A percentile compares a stretch with the other conserved stretches of the same genome.
Conservation (phyloP, 2,797 vertebrate species). For the Xiphorhynchus erythropygius region DNA sequence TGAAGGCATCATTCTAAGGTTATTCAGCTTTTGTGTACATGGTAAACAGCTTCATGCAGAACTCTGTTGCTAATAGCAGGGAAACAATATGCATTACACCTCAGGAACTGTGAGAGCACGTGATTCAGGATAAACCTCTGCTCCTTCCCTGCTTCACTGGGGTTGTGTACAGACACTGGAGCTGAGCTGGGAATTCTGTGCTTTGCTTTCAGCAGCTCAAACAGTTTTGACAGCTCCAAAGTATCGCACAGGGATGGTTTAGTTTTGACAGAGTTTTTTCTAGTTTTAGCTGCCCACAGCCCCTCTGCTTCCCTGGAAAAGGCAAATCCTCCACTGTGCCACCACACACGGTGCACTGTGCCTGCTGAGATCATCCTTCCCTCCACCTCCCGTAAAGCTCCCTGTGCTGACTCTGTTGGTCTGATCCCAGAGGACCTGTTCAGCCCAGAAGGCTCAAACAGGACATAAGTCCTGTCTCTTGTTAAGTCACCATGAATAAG, state of each 20-base stretch:
- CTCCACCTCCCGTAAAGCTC: background rate
- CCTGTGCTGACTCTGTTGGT: fast-evolving
- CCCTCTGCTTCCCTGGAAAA: background rate
- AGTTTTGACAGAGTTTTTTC: background rate
- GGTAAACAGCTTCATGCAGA: background rate
- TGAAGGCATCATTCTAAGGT: background rate
- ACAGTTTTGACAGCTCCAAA: background rate
- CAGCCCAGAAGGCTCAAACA: background rate
- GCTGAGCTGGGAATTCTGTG: background rate
- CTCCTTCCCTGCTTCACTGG: background rate
- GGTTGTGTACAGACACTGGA: background rate
- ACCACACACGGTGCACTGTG: fast-evolving
- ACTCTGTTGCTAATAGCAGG: background rate
- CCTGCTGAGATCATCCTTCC: background rate
- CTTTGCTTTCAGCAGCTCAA: background rate
- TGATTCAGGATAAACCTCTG: background rate
- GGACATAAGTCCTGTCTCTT: background rate
- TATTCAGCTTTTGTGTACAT: background rate
- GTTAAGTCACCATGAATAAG: background rate
- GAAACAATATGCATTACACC: fast-evolving
- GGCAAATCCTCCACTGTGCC: background rate
- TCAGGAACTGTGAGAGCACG: background rate
- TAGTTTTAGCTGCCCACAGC: background rate
- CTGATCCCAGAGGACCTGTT: background rate
- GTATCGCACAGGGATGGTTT: background rate